Percentiles rank a stretch among this genome's conserved stretches.
These are phyloP conservation scores for Anthonomus grandis DNA, from an alignment of 1,140 invertebrate species.

Conservation along the genomic window DNA sequence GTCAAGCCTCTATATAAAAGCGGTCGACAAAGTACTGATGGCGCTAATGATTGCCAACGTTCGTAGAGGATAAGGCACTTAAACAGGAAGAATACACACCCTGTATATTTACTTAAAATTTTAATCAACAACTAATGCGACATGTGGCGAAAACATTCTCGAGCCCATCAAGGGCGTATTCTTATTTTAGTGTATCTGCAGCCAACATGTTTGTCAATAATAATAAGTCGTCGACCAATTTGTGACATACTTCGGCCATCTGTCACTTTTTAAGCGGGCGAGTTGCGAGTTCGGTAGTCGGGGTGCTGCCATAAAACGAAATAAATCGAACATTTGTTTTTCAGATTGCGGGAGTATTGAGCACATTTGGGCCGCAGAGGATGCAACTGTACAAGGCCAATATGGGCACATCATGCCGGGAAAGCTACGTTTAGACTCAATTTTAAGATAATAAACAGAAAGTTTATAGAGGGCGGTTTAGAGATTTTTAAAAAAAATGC, in stretches of 20 bases:
- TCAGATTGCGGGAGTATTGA: constrained; percentile 12
- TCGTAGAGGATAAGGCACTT: too few relatives aligned
- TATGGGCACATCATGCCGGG: not conserved
- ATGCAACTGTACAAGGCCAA: not conserved
- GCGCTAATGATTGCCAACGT: too few relatives aligned
- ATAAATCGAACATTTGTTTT: constrained; percentile 20
- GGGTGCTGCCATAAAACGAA: too few relatives aligned
- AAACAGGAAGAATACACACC: too few relatives aligned
- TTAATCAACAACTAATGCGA: too few relatives aligned
- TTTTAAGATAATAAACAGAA: not conserved
- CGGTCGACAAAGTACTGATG: too few relatives aligned
- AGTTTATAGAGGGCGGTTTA: not conserved
- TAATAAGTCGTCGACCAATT: constrained; percentile 8
- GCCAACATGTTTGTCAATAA: constrained; percentile 21
- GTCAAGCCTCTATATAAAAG: too few relatives aligned
- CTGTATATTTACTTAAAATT: too few relatives aligned
- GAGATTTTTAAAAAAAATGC: too few relatives aligned
- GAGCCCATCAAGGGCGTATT: constrained; percentile 32
- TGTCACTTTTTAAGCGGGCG: constrained; percentile 8
- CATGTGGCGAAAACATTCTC: not conserved
- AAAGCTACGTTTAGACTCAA: not conserved
- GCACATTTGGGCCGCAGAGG: constrained; percentile 3
- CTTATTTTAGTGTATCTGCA: constrained; percentile 8
- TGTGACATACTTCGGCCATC: constrained; percentile 20
- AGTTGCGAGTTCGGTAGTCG: too few relatives aligned